Percentiles rank a stretch among this genome's conserved stretches.
These are phyloP conservation scores for Zelostemma sp. DNA, from an alignment of 1,140 invertebrate species.

Conservation along the genomic window DNA sequence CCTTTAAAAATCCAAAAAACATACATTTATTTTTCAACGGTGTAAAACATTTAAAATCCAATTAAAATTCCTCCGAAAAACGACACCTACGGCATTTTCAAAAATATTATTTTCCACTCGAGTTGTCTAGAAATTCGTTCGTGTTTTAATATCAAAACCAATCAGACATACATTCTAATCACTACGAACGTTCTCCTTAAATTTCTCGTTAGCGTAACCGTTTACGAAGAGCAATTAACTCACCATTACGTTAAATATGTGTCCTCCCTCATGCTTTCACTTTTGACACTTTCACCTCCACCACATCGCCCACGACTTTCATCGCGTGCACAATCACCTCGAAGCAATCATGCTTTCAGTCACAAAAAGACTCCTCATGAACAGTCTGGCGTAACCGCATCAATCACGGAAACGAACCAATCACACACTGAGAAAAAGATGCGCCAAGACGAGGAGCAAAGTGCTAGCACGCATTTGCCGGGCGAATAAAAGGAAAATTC, in stretches of 20 bases:
- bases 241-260: conserved; percentile 57
- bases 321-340: conserved; percentile 22
- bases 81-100: too few species aligned
- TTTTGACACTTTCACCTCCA: conserved; percentile 36
- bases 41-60: too few species aligned
- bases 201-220: too few species aligned
- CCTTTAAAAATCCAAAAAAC: too few species aligned
- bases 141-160: too few species aligned
- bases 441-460: neutral
- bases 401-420: neutral
- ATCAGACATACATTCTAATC: too few species aligned
- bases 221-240: too few species aligned
- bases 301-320: conserved; percentile 20
- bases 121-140: too few species aligned
- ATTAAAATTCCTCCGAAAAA: too few species aligned
- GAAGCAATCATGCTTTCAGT: conserved; percentile 1
- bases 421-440: neutral
- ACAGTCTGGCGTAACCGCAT: neutral
- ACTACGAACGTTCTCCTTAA: too few species aligned
- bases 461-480: neutral
- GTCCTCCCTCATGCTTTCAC: conserved; percentile 56
- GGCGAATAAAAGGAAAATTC: neutral
- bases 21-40: too few species aligned
- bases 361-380: neutral
- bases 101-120: too few species aligned